Evolutionary conservation across 2,797 vertebrate species (phyloP).

Genomic region (Apogon hyalosoma): DNA sequence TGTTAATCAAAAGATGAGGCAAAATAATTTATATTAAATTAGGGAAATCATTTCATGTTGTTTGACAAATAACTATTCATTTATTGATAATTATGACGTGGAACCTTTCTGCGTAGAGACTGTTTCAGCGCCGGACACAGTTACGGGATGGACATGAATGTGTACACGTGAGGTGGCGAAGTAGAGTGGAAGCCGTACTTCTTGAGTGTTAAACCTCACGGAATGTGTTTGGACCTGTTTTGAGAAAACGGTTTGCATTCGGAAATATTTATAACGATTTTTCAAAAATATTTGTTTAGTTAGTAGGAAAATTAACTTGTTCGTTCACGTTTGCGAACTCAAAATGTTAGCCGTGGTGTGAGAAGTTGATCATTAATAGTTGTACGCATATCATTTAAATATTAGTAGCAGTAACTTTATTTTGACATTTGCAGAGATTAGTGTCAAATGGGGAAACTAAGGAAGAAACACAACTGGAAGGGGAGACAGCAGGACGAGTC

Average conservation of each 20-base stretch:
- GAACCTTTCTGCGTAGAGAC: conserved; percentile 38
- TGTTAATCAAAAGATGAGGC: too few relatives aligned
- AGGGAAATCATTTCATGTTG: too few relatives aligned
- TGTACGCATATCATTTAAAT: too few relatives aligned
- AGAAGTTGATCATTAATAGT: not conserved
- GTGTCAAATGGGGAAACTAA: conserved; percentile 85
- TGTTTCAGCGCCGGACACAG: conserved; percentile 29
- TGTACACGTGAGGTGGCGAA: conserved; percentile 74
- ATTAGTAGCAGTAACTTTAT: not conserved
- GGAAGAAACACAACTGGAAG: conserved; percentile 89
- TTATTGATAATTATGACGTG: not conserved
- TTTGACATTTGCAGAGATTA: conserved; percentile 4
- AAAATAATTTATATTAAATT: too few relatives aligned
- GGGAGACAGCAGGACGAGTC: conserved; percentile 79
- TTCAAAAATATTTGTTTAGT: not conserved
- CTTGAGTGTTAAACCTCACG: rapidly evolving
- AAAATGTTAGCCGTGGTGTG: not conserved
- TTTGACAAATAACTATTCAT: too few relatives aligned
- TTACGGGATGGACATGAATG: conserved; percentile 35
- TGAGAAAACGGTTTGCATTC: conserved; percentile 21
- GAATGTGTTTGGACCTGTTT: not conserved
- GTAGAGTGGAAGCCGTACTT: not conserved
- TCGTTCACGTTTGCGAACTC: not conserved
- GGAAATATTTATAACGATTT: not conserved
- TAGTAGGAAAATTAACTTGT: not conserved